phyloP scores from a whole-genome alignment of 2,888 invertebrate genomes.

The Pantelozetes paolii region DNA sequence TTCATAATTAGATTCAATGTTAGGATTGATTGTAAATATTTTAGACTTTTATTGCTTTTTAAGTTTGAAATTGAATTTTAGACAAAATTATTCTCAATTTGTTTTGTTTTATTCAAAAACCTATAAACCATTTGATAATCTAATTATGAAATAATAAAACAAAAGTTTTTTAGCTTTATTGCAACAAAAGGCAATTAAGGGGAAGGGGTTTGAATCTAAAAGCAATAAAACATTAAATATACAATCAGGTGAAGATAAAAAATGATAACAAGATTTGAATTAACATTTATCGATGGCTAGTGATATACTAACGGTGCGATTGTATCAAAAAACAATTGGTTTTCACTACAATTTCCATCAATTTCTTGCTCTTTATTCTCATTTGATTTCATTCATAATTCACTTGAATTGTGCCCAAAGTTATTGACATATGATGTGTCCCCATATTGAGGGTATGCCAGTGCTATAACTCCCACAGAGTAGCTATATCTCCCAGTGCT shows the following conservation, averaged over 20 bases:
- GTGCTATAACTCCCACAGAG: background rate
- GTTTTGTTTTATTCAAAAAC: background rate
- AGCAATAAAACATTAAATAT: too few species aligned
- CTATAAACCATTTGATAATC: too few species aligned
- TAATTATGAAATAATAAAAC: too few species aligned
- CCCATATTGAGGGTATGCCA: background rate
- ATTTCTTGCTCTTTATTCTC: conserved; percentile 15
- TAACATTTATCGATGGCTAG: too few species aligned
- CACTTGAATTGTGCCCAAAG: conserved; percentile 19
- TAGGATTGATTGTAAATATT: conserved; percentile 7
- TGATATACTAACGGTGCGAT: too few species aligned
- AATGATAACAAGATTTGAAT: too few species aligned
- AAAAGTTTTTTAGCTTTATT: too few species aligned
- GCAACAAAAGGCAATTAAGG: too few species aligned
- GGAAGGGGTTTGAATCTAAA: too few species aligned
- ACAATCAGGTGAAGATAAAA: too few species aligned
- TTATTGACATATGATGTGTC: conserved; percentile 31
- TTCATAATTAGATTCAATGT: background rate
- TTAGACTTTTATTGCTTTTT: background rate
- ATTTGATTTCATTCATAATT: conserved; percentile 19
- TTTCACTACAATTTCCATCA: background rate
- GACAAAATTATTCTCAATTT: background rate
- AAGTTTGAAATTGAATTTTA: background rate
- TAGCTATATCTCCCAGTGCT: background rate
- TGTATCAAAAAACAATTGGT: background rate